Conservation (phyloP, 2,113 vertebrate species). For the Hippocampus barbouri region DNA sequence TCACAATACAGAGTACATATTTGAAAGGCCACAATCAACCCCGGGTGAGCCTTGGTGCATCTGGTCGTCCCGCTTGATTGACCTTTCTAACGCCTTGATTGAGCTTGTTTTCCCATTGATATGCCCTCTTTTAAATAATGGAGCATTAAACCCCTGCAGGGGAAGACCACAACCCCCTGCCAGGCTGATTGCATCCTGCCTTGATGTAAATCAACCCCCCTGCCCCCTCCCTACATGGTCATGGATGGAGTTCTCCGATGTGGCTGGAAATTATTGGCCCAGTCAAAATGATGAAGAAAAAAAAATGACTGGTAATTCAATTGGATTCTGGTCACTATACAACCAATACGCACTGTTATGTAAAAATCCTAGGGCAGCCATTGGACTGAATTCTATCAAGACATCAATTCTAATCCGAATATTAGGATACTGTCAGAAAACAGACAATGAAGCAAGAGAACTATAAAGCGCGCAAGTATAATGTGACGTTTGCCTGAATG, state of each 20-base stretch:
- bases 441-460: no score
- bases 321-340: constrained; percentile 43
- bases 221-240: constrained; percentile 42
- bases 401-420: not conserved
- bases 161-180: constrained; percentile 45
- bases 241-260: constrained; percentile 37
- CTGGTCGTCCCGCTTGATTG: constrained; percentile 14
- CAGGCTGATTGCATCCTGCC: constrained; percentile 63
- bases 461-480: no score
- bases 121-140: constrained; percentile 50
- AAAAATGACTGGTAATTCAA: constrained; percentile 57
- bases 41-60: not conserved
- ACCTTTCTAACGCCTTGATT: constrained; percentile 16
- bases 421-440: not conserved
- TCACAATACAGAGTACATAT: constrained; percentile 31
- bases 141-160: constrained; percentile 46
- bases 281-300: constrained; percentile 54
- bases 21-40: not conserved
- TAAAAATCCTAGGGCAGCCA: not conserved
- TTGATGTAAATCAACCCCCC: constrained; percentile 59
- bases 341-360: constrained; percentile 1
- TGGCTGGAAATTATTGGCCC: constrained; percentile 51
- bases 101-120: constrained; percentile 48
- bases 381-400: no score
- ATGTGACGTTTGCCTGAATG: not conserved